Base-by-base conservation (phyloP, 1,140 invertebrate species). In the Platorchestia sp. region DNA sequence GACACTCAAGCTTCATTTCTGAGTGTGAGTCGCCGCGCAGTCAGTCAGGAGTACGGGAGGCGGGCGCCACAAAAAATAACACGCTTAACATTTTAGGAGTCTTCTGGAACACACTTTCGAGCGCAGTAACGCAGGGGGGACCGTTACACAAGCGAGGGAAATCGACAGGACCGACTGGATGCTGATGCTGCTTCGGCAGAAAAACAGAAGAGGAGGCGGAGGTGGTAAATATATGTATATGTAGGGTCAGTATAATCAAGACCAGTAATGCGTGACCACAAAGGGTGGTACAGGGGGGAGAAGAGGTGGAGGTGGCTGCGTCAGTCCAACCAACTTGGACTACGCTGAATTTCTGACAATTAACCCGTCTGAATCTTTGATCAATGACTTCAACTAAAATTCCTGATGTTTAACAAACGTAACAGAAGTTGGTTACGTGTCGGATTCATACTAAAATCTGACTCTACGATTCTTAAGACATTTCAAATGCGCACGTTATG, bases 61-160 rank as follows among this genome's bases (percentile, higher is more conserved):
- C 59, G 59, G 59, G 27, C 59, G 27, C 27, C 59, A 75, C 59
- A 75, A 75, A 75, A 75, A 75, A 75, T 1, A 75, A 36, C 59
- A 36, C 59, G 59, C n/a, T 75, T 75, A 75, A 75, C 59, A 75
- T 75, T 75, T 75, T 75, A 75, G 59, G 59, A 75, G 59, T 75
- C 36, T 27, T 75, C 14, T 19, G 59, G 59, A 75, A 75, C 59
- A 75, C 59, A 75, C 59, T 75, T 75, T 75, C 27, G 10, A 75
- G 14, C 36, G 10, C 59, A 75, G 59, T 27, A 75, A 75, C 59
- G 27, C 59, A 36, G 59, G 27, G n/a, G 59, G 27, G 14, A 75
- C 59, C 59, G 59, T 75, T 75, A 75, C 27, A 14, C 59, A 75
- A 36, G 59, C 59, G 14, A 75, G 59, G 59, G 59, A 75, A 14